Evolutionary conservation across 2,888 invertebrate genomes (phyloP).

Genomic region (Leptothorax acervorum): DNA sequence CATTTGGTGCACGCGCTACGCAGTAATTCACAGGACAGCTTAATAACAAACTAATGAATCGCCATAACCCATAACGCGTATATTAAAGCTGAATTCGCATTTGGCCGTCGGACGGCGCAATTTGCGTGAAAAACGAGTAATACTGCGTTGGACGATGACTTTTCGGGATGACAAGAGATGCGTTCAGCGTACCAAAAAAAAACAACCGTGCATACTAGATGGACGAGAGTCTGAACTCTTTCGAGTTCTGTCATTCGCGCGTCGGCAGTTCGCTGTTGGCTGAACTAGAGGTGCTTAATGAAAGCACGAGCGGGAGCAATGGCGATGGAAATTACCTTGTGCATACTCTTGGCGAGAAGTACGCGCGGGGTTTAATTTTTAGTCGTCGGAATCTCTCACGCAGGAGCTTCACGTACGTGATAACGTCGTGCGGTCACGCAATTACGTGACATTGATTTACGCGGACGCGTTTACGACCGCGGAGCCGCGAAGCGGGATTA

Average conservation of each 20-base stretch:
- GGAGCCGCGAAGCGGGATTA: conserved; percentile 60
- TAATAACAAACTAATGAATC: conserved; percentile 28
- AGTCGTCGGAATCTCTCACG: conserved; percentile 34
- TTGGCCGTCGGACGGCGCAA: conserved; percentile 20
- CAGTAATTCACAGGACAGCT: conserved; percentile 20
- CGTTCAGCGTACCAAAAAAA: conserved; percentile 38
- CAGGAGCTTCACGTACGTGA: conserved; percentile 45
- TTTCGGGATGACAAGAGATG: conserved; percentile 5
- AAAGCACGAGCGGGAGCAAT: conserved; percentile 64
- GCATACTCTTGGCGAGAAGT: conserved; percentile 58
- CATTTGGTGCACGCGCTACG: not conserved
- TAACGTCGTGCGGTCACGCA: conserved; percentile 57
- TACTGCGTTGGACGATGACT: conserved; percentile 33
- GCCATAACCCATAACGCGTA: conserved; percentile 30
- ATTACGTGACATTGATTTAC: conserved; percentile 70
- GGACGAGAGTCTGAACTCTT: conserved; percentile 23
- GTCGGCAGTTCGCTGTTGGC: conserved; percentile 58
- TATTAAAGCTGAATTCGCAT: conserved; percentile 33
- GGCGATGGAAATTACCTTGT: conserved; percentile 69
- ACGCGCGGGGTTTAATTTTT: conserved; percentile 66
- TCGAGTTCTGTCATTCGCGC: conserved; percentile 24
- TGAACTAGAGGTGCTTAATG: conserved; percentile 66
- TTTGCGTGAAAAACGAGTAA: conserved; percentile 53
- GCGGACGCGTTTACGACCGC: conserved; percentile 53
- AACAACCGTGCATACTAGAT: conserved; percentile 11